Percentiles rank a stretch among this genome's conserved stretches.
Evolutionary conservation across 2,797 vertebrate genomes (phyloP).

Genomic region (Hypotaenidia okinawae): DNA sequence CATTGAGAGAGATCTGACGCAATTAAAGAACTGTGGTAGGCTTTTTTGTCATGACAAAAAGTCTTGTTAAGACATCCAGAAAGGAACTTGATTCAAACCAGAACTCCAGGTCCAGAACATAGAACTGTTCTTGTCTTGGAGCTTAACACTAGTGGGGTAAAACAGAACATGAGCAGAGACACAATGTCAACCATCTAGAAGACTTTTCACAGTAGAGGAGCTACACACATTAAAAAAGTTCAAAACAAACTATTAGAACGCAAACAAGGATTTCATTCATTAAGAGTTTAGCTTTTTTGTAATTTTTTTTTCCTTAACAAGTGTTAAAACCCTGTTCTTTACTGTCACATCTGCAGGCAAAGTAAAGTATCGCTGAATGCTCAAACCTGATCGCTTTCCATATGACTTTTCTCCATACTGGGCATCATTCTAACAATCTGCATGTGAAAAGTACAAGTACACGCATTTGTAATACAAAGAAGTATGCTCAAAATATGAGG

Average conservation of each 20-base stretch:
- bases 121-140: not conserved
- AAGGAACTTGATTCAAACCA: not conserved
- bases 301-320: not conserved
- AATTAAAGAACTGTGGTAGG: not conserved
- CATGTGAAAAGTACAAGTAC: not conserved
- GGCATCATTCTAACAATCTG: not conserved
- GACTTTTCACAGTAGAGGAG: not conserved
- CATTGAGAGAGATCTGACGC: not conserved
- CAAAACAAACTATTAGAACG: not conserved
- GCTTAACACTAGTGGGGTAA: not conserved
- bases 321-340: not conserved
- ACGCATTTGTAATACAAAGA: not conserved
- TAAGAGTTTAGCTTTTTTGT: not conserved
- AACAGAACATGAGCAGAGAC: not conserved
- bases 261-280: not conserved
- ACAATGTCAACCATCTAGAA: not conserved
- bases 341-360: not conserved
- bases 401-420: not conserved
- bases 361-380: not conserved
- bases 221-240: not conserved
- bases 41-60: not conserved
- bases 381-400: not conserved
- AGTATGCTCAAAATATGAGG: not conserved
- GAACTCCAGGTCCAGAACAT: not conserved
- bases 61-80: fast-evolving